These are phyloP conservation scores for Acyrthosiphon pisum DNA, from an alignment of 1,140 invertebrate genomes.

Conservation along the genomic window DNA sequence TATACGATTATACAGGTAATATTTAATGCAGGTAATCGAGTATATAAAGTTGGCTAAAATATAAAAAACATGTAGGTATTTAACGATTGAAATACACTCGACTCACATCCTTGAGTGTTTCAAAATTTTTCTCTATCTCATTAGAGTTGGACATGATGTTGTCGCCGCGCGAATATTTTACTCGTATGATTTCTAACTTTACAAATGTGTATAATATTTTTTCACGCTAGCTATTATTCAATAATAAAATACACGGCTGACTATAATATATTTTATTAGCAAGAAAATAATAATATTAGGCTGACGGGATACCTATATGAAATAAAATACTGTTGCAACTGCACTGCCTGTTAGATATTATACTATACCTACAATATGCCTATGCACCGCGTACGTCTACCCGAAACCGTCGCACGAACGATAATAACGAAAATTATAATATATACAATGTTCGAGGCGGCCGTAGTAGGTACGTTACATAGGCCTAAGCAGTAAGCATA, in stretches of 20 bases:
- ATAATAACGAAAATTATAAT: background rate
- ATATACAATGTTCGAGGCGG: background rate
- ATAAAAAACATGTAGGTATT: background rate
- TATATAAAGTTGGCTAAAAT: background rate
- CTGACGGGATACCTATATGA: no score
- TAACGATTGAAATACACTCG: background rate
- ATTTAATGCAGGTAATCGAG: background rate
- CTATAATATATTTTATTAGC: background rate
- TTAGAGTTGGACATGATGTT: background rate
- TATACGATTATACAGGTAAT: background rate
- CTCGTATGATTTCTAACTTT: background rate
- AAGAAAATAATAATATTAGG: background rate
- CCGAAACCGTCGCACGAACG: background rate
- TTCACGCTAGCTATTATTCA: background rate
- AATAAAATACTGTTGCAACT: background rate
- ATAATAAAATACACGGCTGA: background rate
- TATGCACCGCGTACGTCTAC: background rate
- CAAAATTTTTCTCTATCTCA: constrained; percentile 18
- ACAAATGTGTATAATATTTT: background rate
- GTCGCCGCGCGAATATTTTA: background rate
- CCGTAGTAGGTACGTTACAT: background rate
- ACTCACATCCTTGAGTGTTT: background rate
- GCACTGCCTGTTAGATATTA: background rate
- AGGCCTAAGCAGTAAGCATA: background rate
- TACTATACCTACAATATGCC: background rate